Evolutionary conservation across 2,888 invertebrate genomes (phyloP).

Genomic region (Lapara coniferarum): DNA sequence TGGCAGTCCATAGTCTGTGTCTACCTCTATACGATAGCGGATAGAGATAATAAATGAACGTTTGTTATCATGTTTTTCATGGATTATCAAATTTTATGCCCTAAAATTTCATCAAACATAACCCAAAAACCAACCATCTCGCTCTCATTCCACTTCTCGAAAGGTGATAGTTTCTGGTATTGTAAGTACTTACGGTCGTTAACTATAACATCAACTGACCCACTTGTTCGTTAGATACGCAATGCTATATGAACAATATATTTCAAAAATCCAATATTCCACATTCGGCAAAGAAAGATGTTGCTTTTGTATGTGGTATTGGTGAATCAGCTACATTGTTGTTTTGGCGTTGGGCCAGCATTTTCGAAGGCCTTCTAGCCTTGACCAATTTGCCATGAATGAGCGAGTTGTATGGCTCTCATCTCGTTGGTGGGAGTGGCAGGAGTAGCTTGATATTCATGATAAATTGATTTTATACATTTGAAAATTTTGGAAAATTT

Average conservation of each 20-base stretch:
- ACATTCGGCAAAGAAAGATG: not conserved
- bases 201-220: no score
- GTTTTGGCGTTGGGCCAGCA: slow-evolving; percentile 9
- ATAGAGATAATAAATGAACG: no score
- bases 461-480: not conserved
- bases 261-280: not conserved
- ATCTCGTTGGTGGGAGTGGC: not conserved
- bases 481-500: not conserved
- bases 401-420: not conserved
- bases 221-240: not conserved
- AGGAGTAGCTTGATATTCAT: not conserved
- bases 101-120: no score
- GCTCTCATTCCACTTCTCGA: no score
- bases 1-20: no score
- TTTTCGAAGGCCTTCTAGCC: not conserved
- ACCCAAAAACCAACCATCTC: no score
- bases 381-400: slow-evolving; percentile 14
- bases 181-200: no score
- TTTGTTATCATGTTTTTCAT: no score
- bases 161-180: no score
- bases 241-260: not conserved
- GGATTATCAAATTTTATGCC: no score
- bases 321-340: not conserved
- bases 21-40: no score
- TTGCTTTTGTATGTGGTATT: not conserved